phyloP scores from a whole-genome alignment of 2,888 invertebrate genomes.

The Abrostola triplasia region DNA sequence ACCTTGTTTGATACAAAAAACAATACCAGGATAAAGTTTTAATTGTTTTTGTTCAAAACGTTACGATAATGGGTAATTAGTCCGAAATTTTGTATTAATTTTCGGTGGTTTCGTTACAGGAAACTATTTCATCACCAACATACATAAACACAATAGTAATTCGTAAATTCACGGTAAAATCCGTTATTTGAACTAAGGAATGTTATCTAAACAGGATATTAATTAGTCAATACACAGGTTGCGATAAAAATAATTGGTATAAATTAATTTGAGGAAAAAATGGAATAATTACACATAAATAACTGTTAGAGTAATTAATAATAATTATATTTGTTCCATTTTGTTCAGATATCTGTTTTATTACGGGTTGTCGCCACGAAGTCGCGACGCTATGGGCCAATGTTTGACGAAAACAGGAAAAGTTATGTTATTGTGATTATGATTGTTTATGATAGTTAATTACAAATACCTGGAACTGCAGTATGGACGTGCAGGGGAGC shows the following conservation, averaged over 20 bases:
- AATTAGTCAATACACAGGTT: constrained; percentile 37
- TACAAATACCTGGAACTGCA: background rate
- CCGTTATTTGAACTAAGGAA: constrained; percentile 31
- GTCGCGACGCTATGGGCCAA: background rate
- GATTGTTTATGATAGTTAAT: constrained; percentile 9
- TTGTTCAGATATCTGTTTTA: constrained; percentile 29
- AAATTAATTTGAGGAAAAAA: constrained; percentile 56
- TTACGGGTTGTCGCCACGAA: constrained; percentile 17
- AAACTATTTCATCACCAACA: constrained; percentile 10
- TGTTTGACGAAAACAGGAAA: constrained; percentile 17
- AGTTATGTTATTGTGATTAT: background rate
- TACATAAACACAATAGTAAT: constrained; percentile 16
- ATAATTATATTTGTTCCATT: constrained; percentile 43
- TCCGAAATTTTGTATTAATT: constrained; percentile 2
- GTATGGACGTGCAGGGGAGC: background rate
- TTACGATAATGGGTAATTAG: background rate
- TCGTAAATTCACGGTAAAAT: constrained; percentile 32
- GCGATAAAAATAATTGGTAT: constrained; percentile 59
- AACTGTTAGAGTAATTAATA: constrained; percentile 48
- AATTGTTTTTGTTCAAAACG: background rate
- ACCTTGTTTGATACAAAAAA: background rate
- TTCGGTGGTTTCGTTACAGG: constrained; percentile 12
- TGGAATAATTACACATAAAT: constrained; percentile 42
- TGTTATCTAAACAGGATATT: constrained; percentile 53
- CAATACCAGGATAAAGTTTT: background rate